Evolutionary conservation across 2,888 invertebrate species (phyloP).

Genomic region (Drepanosiphum platanoidis): DNA sequence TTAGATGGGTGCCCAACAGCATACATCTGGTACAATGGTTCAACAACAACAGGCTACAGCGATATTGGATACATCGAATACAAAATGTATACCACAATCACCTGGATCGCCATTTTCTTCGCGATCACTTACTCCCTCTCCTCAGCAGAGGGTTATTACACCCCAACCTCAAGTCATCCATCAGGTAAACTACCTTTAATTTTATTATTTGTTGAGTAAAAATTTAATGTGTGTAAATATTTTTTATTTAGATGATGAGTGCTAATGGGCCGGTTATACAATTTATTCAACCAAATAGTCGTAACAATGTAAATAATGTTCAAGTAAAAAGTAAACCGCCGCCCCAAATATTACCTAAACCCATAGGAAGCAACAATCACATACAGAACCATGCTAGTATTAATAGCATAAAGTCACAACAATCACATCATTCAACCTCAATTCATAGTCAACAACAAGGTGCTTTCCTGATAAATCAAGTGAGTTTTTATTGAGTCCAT

Average conservation of each 20-base stretch:
- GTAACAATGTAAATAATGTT: conserved; percentile 62
- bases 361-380: conserved; percentile 66
- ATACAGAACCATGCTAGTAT: conserved; percentile 63
- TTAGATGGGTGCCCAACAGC: conserved; percentile 61
- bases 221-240: background rate
- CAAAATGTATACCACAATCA: conserved; percentile 63
- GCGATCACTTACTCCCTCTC: conserved; percentile 65
- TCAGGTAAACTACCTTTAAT: conserved; percentile 63
- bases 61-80: conserved; percentile 58
- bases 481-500: conserved; percentile 33
- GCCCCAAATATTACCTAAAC: conserved; percentile 74
- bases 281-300: conserved; percentile 63
- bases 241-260: conserved; percentile 64
- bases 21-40: conserved; percentile 62
- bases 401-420: conserved; percentile 62
- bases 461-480: conserved; percentile 65
- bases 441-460: conserved; percentile 63
- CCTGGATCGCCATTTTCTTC: conserved; percentile 65
- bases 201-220: conserved; percentile 1
- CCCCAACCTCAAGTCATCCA: conserved; percentile 64
- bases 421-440: conserved; percentile 62
- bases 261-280: conserved; percentile 64
- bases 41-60: conserved; percentile 62
- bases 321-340: conserved; percentile 69
- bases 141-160: conserved; percentile 65